Evolutionary conservation across 2,797 vertebrate species (phyloP).

Genomic region (Gobionotothen gibberifrons): DNA sequence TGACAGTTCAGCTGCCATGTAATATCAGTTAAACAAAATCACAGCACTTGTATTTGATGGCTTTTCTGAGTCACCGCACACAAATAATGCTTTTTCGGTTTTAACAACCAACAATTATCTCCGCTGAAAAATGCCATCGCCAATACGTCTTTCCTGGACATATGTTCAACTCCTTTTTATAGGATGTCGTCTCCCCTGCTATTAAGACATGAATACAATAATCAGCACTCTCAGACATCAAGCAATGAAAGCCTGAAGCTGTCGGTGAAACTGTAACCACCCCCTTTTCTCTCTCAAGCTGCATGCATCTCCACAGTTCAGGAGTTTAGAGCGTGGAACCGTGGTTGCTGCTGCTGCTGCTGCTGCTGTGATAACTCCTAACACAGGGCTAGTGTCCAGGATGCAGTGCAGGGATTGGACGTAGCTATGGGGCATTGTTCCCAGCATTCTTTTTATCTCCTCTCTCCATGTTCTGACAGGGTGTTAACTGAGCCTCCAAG

Average conservation of each 20-base stretch:
- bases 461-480: conserved; percentile 54
- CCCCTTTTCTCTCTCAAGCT: conserved; percentile 37
- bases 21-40: conserved; percentile 50
- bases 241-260: conserved; percentile 45
- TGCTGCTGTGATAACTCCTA: conserved; percentile 50
- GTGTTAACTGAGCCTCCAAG: conserved; percentile 55
- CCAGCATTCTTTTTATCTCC: conserved; percentile 64
- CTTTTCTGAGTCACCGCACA: conserved; percentile 34
- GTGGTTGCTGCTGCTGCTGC: conserved; percentile 28
- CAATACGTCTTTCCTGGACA: conserved; percentile 34
- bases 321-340: conserved; percentile 38
- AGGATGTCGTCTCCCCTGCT: conserved; percentile 34
- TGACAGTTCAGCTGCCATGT: conserved; percentile 41
- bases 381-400: conserved; percentile 57
- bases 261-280: conserved; percentile 52
- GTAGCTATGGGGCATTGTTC: conserved; percentile 64
- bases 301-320: conserved; percentile 48
- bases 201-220: conserved; percentile 53
- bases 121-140: conserved; percentile 26
- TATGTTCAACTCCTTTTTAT: conserved; percentile 53
- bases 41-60: conserved; percentile 29
- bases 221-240: conserved; percentile 67
- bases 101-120: conserved; percentile 53
- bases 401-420: conserved; percentile 64
- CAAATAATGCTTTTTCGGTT: conserved; percentile 48